Percentiles rank a stretch among this genome's conserved stretches.
These are phyloP conservation scores for Chauna torquata DNA, from an alignment of 2,113 vertebrate genomes.

Conservation along the genomic window DNA sequence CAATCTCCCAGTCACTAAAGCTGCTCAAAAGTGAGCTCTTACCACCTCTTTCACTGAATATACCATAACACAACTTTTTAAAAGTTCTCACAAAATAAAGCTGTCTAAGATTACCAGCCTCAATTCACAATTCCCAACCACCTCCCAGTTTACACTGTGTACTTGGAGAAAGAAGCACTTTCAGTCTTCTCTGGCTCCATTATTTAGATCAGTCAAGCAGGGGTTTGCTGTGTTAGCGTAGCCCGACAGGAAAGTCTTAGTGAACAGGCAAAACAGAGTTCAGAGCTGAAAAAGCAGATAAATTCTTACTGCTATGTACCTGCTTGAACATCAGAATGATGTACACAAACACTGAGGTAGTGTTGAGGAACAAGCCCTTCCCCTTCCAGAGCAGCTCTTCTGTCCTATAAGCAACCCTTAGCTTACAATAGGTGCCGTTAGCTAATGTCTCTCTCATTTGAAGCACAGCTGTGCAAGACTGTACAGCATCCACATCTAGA, in stretches of 20 bases:
- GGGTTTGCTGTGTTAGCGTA: not conserved
- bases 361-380: not conserved
- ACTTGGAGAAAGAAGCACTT: not conserved
- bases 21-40: not conserved
- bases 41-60: not conserved
- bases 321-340: not conserved
- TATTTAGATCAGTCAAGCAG: not conserved
- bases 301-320: not conserved
- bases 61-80: not conserved
- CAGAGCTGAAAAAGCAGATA: not conserved
- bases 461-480: not conserved
- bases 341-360: not conserved
- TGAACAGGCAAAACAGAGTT: not conserved
- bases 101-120: not conserved
- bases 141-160: not conserved
- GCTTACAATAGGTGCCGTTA: not conserved
- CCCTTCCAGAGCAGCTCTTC: not conserved
- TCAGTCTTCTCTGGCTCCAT: not conserved
- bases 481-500: not conserved
- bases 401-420: not conserved
- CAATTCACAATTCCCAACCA: not conserved
- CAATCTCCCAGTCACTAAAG: not conserved
- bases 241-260: not conserved
- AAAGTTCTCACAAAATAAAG: not conserved
- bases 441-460: not conserved